These are phyloP conservation scores for Sebastes nivosus DNA, from an alignment of 2,797 vertebrate species.

Conservation along the genomic window DNA sequence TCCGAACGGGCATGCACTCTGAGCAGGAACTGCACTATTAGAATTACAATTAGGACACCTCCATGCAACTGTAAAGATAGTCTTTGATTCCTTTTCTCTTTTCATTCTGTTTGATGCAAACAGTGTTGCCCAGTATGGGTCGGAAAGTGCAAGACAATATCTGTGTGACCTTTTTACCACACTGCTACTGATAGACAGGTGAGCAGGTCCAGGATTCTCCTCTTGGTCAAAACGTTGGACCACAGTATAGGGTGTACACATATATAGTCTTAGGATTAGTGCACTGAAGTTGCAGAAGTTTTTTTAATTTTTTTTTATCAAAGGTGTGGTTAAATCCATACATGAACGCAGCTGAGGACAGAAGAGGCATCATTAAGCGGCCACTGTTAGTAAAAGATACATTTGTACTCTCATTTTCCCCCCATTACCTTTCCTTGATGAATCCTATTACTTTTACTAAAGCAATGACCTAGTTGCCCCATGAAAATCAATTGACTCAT, in stretches of 20 bases:
- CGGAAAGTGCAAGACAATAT: conserved; percentile 26
- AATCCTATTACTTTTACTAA: conserved; percentile 16
- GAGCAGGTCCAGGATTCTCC: conserved; percentile 2
- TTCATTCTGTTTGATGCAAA: conserved; percentile 7
- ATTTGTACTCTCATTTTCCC: background rate
- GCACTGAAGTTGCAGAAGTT: background rate
- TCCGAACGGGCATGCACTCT: no score
- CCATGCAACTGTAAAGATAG: background rate
- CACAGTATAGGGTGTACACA: background rate
- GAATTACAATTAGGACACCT: background rate
- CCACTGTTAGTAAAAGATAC: background rate
- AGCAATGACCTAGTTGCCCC: conserved; percentile 21
- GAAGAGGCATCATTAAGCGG: background rate
- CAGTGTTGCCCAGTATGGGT: background rate
- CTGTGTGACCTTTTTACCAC: conserved; percentile 51
- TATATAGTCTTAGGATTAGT: background rate
- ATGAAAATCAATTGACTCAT: conserved; percentile 24
- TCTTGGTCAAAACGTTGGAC: background rate
- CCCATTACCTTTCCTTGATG: background rate
- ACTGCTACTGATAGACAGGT: conserved; percentile 12
- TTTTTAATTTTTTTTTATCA: background rate
- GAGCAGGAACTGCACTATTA: no score
- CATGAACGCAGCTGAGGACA: background rate
- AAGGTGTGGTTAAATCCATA: background rate
- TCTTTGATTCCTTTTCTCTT: background rate